A percentile compares a stretch with the other conserved stretches of the same genome.
These are phyloP conservation scores for Drosophila nebulosa DNA, from an alignment of 1,140 invertebrate genomes.

Conservation along the genomic window DNA sequence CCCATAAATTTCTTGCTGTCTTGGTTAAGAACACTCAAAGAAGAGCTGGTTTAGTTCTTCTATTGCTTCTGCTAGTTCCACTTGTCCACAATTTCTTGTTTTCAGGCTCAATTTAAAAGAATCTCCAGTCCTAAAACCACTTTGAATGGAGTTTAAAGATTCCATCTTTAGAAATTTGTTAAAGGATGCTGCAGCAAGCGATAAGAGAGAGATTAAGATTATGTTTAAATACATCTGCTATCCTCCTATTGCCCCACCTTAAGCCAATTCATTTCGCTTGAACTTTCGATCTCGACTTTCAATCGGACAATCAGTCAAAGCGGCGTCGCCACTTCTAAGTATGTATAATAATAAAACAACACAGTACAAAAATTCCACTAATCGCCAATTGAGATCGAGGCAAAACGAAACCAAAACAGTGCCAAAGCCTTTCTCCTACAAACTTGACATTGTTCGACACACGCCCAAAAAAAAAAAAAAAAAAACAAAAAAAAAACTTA, in stretches of 20 bases:
- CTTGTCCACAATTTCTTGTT: no score
- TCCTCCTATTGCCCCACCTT: neutral
- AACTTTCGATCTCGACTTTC: slow-evolving; percentile 2
- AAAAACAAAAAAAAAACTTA: slow-evolving; percentile 4
- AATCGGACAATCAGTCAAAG: slow-evolving; percentile 18
- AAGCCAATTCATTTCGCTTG: neutral
- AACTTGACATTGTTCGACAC: slow-evolving; percentile 48
- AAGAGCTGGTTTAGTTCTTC: no score
- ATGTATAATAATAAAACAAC: neutral
- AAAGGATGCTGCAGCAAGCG: no score
- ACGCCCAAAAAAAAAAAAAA: slow-evolving; percentile 42
- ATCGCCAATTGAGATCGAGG: slow-evolving; percentile 15
- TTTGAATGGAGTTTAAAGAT: no score
- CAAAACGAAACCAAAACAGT: neutral
- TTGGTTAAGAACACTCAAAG: no score
- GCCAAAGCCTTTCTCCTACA: slow-evolving; percentile 48
- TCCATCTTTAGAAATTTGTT: no score
- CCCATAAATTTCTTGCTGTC: no score
- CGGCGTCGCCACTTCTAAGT: neutral
- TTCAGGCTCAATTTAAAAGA: no score
- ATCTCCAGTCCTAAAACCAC: no score
- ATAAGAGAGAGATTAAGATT: no score
- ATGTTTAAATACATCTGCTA: neutral
- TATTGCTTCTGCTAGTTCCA: no score
- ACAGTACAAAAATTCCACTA: slow-evolving; percentile 17